These are phyloP conservation scores for Holocentrus rufus DNA, from an alignment of 2,797 vertebrate species.

Conservation along the genomic window DNA sequence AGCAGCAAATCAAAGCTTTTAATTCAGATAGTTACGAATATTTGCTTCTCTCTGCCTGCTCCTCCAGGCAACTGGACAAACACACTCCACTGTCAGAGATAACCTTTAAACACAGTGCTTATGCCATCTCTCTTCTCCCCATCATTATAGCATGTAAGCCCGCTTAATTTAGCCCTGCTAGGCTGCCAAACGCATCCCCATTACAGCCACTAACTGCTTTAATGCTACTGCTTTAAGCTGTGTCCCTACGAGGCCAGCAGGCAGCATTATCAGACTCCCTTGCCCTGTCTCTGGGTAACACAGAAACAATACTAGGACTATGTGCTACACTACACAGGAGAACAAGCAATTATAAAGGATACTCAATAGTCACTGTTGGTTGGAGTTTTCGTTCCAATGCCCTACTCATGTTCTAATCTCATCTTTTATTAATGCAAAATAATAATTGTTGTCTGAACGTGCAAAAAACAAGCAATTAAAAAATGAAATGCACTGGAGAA, in stretches of 20 bases:
- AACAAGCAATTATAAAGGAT: slow-evolving; percentile 29
- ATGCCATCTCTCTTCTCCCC: slow-evolving; percentile 61
- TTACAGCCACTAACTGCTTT: slow-evolving; percentile 69
- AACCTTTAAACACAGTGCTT: slow-evolving; percentile 73
- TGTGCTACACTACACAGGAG: slow-evolving; percentile 27
- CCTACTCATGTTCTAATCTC: slow-evolving; percentile 39
- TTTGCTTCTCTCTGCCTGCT: slow-evolving; percentile 44
- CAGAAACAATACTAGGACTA: slow-evolving; percentile 25
- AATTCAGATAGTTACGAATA: slow-evolving; percentile 60
- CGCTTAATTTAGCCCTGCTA: slow-evolving; percentile 73
- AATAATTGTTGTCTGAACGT: slow-evolving; percentile 42
- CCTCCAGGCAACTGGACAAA: slow-evolving; percentile 63
- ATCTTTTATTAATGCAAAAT: slow-evolving; percentile 41
- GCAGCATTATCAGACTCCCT: slow-evolving; percentile 37
- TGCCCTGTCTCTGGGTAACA: slow-evolving; percentile 36
- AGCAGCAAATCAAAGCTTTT: slow-evolving; percentile 48
- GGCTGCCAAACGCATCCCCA: slow-evolving; percentile 67
- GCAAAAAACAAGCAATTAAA: slow-evolving; percentile 41
- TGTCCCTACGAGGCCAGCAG: slow-evolving; percentile 42
- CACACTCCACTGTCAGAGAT: slow-evolving; percentile 57
- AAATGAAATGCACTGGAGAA: slow-evolving; percentile 57
- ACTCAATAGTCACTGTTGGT: slow-evolving; percentile 33
- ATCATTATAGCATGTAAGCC: slow-evolving; percentile 71
- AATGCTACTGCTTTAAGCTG: slow-evolving; percentile 64
- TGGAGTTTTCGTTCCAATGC: slow-evolving; percentile 13